Percentiles rank a stretch among this genome's conserved stretches.
These are phyloP conservation scores for Acromyrmex heyeri DNA, from an alignment of 1,140 invertebrate species.

Conservation along the genomic window DNA sequence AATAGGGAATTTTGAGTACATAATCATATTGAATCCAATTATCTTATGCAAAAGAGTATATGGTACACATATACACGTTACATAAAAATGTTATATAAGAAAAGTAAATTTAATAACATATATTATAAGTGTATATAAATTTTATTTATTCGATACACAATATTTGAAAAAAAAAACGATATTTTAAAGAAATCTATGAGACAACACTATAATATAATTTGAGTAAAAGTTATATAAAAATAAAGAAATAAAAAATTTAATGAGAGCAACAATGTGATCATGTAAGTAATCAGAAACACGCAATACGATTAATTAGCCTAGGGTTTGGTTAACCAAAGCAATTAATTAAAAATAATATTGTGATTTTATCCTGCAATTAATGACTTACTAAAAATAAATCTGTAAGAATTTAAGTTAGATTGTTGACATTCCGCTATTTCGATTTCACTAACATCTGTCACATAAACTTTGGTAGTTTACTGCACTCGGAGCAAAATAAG, in stretches of 20 bases:
- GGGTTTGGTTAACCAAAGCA: not conserved
- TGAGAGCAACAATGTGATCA: not conserved
- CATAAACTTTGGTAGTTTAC: constrained; percentile 69
- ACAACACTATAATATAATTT: not conserved
- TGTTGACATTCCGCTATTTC: constrained; percentile 48
- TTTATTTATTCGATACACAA: too few species aligned
- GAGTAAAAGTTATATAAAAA: not conserved
- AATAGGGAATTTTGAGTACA: too few species aligned
- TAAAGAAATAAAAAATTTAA: not conserved
- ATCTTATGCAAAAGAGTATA: too few species aligned
- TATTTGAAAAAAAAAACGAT: too few species aligned
- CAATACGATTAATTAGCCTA: not conserved
- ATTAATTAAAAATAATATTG: not conserved
- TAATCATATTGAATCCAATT: too few species aligned
- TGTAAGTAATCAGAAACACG: not conserved
- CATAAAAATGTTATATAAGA: too few species aligned
- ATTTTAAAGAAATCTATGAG: not conserved
- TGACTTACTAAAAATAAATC: constrained; percentile 11
- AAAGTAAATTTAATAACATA: too few species aligned
- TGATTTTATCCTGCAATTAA: not conserved
- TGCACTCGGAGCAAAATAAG: constrained; percentile 64
- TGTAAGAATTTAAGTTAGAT: constrained; percentile 25
- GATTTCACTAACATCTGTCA: constrained; percentile 53
- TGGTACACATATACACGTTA: too few species aligned
- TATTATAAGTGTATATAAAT: too few species aligned